Percentiles rank a stretch among this genome's conserved stretches.
Conservation (phyloP, 2,113 vertebrate genomes). For the Melanerpes aurifrons region DNA sequence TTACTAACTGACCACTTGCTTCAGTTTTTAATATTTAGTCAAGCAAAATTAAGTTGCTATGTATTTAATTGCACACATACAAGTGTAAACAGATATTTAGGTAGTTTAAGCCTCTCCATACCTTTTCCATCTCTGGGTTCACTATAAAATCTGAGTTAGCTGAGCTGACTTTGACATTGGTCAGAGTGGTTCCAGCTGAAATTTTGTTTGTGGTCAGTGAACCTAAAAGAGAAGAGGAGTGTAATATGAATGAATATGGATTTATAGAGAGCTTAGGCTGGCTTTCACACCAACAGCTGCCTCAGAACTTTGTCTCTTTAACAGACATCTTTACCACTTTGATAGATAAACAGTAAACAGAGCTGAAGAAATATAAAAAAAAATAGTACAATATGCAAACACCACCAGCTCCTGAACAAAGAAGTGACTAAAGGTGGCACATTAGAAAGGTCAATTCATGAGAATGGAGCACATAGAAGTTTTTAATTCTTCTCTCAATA, state of each 20-base stretch:
- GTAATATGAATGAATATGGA: background rate
- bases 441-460: background rate
- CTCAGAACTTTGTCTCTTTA: background rate
- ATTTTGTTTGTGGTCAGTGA: conserved; percentile 17
- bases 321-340: background rate
- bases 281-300: background rate
- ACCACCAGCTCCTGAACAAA: background rate
- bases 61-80: background rate
- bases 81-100: background rate
- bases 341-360: background rate
- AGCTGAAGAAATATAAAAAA: background rate
- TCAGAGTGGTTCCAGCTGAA: background rate
- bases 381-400: background rate
- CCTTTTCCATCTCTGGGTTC: conserved; percentile 73
- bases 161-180: conserved; percentile 61
- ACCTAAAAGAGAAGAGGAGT: conserved; percentile 57
- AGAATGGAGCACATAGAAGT: background rate
- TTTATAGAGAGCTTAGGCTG: background rate
- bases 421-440: background rate
- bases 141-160: conserved; percentile 55
- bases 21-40: background rate
- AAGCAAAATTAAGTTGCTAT: background rate
- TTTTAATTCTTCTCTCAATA: background rate
- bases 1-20: background rate
- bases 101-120: conserved; percentile 45